Conservation (phyloP, 2,113 vertebrate genomes). For the Onychostruthus taczanowskii region DNA sequence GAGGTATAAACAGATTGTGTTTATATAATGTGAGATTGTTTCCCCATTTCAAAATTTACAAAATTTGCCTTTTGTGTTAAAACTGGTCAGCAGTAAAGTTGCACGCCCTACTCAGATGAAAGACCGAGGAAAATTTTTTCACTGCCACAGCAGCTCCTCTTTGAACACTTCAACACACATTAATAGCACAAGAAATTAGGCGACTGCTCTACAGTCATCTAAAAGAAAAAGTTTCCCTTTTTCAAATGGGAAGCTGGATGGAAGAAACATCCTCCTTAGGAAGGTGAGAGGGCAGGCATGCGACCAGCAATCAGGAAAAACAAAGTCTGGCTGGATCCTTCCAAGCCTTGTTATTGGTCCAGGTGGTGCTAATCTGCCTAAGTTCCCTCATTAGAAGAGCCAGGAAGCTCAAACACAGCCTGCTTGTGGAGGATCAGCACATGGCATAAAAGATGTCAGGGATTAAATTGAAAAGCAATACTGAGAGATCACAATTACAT, state of each 20-base stretch:
- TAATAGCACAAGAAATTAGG: background rate
- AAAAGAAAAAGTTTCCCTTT: background rate
- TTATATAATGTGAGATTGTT: background rate
- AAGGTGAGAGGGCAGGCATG: accelerated
- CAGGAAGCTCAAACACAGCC: background rate
- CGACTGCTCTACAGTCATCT: too few species aligned
- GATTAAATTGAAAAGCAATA: background rate
- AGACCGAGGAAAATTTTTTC: background rate
- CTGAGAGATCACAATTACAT: background rate
- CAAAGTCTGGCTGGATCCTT: background rate
- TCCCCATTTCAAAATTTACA: background rate
- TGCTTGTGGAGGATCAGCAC: background rate
- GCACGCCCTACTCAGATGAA: accelerated
- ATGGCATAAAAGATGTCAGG: background rate
- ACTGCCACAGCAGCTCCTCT: background rate
- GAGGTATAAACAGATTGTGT: background rate
- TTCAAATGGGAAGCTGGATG: background rate
- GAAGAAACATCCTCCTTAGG: background rate
- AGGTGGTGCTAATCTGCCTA: background rate
- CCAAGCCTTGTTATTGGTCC: background rate
- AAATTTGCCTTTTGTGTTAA: background rate
- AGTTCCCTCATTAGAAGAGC: background rate
- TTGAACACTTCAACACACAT: background rate
- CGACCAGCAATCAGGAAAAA: background rate
- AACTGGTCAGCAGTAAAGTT: background rate